A percentile compares a stretch with the other conserved stretches of the same genome.
These are phyloP conservation scores for Heterohyrax brucei DNA, from an alignment of 2,797 vertebrate species.

Conservation along the genomic window DNA sequence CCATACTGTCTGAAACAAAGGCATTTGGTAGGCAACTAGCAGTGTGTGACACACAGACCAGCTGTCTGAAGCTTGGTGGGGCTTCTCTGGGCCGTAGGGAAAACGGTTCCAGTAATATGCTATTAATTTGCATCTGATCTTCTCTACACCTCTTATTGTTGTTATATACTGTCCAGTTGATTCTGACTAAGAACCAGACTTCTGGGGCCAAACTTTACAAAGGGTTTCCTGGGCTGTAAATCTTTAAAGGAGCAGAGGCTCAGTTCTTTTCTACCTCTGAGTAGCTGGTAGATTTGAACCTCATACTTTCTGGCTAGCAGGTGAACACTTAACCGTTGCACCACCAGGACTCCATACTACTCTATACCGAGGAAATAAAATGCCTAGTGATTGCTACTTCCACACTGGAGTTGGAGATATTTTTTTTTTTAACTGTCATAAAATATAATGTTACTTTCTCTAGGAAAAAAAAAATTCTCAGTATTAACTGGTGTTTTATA, in stretches of 20 bases:
- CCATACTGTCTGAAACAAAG: neutral
- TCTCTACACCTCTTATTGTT: neutral
- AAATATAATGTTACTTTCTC: neutral
- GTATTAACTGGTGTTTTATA: constrained; percentile 29
- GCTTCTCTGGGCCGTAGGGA: neutral
- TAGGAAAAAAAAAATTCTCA: neutral
- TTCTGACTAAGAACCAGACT: neutral
- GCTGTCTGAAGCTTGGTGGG: neutral
- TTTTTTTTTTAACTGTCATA: neutral
- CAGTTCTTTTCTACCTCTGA: neutral
- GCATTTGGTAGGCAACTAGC: neutral
- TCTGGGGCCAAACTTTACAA: neutral
- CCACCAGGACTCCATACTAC: neutral
- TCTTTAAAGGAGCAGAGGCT: neutral
- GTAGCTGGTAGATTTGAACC: neutral
- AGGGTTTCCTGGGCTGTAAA: neutral
- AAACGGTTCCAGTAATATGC: neutral
- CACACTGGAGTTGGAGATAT: neutral
- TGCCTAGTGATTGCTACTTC: neutral
- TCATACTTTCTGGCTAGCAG: neutral
- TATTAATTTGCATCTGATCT: neutral
- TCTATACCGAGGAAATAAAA: neutral
- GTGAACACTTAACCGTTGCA: neutral
- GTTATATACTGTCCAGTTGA: neutral
- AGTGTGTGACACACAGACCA: no score